Evolutionary conservation across 2,113 vertebrate species (phyloP), one percentile per base, ranked within the genome.

Genomic region (Scomber scombrus): DNA sequence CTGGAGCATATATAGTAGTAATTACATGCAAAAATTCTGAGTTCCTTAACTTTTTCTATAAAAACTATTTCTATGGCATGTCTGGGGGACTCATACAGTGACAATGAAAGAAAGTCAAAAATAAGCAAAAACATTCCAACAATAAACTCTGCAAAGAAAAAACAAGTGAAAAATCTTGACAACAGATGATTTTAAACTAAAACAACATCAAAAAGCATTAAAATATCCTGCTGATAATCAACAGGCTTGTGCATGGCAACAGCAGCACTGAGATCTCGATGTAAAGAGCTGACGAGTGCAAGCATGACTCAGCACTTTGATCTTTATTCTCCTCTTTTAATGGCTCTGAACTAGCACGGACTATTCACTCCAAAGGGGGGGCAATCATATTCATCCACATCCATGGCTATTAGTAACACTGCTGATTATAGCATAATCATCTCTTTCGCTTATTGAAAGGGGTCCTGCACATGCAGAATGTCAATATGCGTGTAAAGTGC

Each of bases 401-500:
- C 65, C 76, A 51, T 2, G 34, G 13, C 29, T 31, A 64, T 62
- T 56, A 47, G 50, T 21, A 14, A 40, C 57, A 65, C 61, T 49
- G 55, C 57, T 71, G 67, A 84, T 88, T 81, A 88, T n/a, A 79
- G 71, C 77, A 52, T 55, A 54, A 71, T 60, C 58, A 34, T 74
- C 46, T 43, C 34, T 40, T 43, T 56, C 50, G 9, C 55, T 19
- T 34, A 46, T 0, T 50, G 16, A 81, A 67, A 31, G 23, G 40
- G 55, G 55, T 52, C 56, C 65, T 49, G 46, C 56, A 85, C 29
- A 56, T 69, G 77, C 47, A 68, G 80, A 91, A 92, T 87, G 84
- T 80, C 61, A 69, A 70, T 75, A 86, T 78, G 76, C 12, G 69
- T 19, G 52, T 23, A 18, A 43, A n/a, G 62, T 74, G 47, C 65